Percentiles rank a stretch among this genome's conserved stretches.
These are phyloP conservation scores for Reinhardtius hippoglossoides DNA, from an alignment of 2,113 vertebrate genomes.

Conservation along the genomic window DNA sequence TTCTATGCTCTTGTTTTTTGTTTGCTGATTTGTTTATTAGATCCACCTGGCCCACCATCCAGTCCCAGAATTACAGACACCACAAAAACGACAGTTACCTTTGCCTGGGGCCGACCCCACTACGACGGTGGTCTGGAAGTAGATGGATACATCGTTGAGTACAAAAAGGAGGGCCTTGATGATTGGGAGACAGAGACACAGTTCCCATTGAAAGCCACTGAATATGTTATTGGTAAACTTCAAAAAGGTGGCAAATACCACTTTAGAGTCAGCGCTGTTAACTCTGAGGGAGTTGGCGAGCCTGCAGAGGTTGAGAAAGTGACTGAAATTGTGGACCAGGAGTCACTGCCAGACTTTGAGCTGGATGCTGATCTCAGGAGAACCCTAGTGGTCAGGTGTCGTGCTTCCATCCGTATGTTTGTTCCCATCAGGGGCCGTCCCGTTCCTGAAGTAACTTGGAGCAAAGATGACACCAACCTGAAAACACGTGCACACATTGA, in stretches of 20 bases:
- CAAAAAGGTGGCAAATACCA: slow-evolving; percentile 93
- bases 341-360: slow-evolving; percentile 94
- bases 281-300: slow-evolving; percentile 92
- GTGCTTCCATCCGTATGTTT: slow-evolving; percentile 94
- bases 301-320: slow-evolving; percentile 90
- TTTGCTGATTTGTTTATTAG: slow-evolving; percentile 71
- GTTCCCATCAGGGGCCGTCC: slow-evolving; percentile 95
- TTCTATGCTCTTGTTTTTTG: not conserved
- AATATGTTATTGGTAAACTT: slow-evolving; percentile 93
- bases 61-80: slow-evolving; percentile 94
- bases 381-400: slow-evolving; percentile 94
- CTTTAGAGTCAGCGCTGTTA: slow-evolving; percentile 94
- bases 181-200: slow-evolving; percentile 94
- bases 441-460: slow-evolving; percentile 95
- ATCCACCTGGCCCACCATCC: slow-evolving; percentile 96
- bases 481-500: slow-evolving; percentile 93
- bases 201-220: slow-evolving; percentile 88
- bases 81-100: slow-evolving; percentile 93
- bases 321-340: slow-evolving; percentile 90
- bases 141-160: slow-evolving; percentile 93
- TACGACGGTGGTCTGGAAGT: slow-evolving; percentile 98
- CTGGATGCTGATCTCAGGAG: slow-evolving; percentile 96
- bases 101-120: slow-evolving; percentile 93
- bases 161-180: slow-evolving; percentile 94
- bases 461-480: slow-evolving; percentile 90